A percentile compares a stretch with the other conserved stretches of the same genome.
phyloP scores from a whole-genome alignment of 2,797 vertebrate genomes.

The Acanthurus tractus region DNA sequence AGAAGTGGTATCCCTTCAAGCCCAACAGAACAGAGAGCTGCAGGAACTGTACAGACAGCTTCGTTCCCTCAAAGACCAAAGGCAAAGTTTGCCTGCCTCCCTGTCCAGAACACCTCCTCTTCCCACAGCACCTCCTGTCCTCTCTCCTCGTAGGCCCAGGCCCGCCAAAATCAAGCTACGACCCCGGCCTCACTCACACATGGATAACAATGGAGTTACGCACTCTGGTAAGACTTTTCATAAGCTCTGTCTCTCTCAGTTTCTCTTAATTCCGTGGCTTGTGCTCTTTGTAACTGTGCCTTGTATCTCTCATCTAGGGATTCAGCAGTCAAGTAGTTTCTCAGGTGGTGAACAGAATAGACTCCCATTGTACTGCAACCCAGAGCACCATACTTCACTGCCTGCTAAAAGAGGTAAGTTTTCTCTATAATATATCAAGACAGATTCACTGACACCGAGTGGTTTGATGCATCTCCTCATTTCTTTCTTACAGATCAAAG shows the following conservation, averaged over 20 bases:
- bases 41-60: slow-evolving; percentile 92
- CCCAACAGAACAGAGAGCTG: slow-evolving; percentile 92
- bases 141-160: slow-evolving; percentile 90
- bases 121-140: slow-evolving; percentile 73
- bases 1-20: slow-evolving; percentile 92
- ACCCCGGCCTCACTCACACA: slow-evolving; percentile 88
- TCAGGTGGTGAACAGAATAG: slow-evolving; percentile 81
- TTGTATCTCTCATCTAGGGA: slow-evolving; percentile 62
- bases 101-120: slow-evolving; percentile 79
- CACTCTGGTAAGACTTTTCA: slow-evolving; percentile 76
- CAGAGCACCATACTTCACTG: slow-evolving; percentile 67
- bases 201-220: slow-evolving; percentile 88
- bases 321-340: slow-evolving; percentile 83
- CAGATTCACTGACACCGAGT: neutral
- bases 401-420: slow-evolving; percentile 76
- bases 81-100: slow-evolving; percentile 82
- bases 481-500: slow-evolving; percentile 75
- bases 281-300: slow-evolving; percentile 14
- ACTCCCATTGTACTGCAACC: slow-evolving; percentile 67
- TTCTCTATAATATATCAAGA: slow-evolving; percentile 5
- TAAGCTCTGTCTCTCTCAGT: neutral
- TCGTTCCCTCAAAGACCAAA: slow-evolving; percentile 87
- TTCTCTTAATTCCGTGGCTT: neutral
- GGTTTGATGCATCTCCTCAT: neutral
- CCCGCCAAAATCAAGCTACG: slow-evolving; percentile 90